Evolutionary conservation across 2,797 vertebrate genomes (phyloP).

Genomic region (Erpetoichthys calabaricus): DNA sequence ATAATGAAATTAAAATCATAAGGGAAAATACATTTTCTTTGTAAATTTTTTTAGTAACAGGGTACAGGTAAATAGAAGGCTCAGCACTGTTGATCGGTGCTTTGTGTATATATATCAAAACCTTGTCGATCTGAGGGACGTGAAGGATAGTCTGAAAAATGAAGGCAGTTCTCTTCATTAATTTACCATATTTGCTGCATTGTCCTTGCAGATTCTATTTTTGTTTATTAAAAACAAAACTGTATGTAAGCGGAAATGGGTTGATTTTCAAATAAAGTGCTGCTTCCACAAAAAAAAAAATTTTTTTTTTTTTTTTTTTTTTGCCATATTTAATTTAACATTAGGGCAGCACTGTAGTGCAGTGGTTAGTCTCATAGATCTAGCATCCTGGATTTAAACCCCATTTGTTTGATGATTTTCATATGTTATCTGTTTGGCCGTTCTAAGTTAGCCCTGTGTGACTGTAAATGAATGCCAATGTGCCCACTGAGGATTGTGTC

Average conservation of each 20-base stretch:
- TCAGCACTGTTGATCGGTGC: constrained; percentile 90
- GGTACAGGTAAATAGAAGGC: constrained; percentile 46
- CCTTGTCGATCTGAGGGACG: constrained; percentile 49
- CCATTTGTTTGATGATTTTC: too few relatives aligned
- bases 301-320: too few relatives aligned
- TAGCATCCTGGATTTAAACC: too few relatives aligned
- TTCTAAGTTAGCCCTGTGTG: too few relatives aligned
- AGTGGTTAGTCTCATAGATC: too few relatives aligned
- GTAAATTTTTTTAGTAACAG: constrained; percentile 54
- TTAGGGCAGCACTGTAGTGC: too few relatives aligned
- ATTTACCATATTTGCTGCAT: constrained; percentile 87
- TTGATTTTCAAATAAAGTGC: constrained; percentile 98
- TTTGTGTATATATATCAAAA: constrained; percentile 77
- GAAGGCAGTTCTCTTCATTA: constrained; percentile 95
- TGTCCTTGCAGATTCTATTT: constrained; percentile 92
- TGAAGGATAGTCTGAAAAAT: constrained; percentile 61
- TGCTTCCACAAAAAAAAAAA: constrained; percentile 75
- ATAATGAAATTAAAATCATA: constrained; percentile 15
- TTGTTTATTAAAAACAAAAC: constrained; percentile 92
- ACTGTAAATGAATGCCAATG: too few relatives aligned
- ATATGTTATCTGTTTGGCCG: too few relatives aligned
- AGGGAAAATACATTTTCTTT: constrained; percentile 56
- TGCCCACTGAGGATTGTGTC: too few relatives aligned
- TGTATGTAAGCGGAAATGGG: constrained; percentile 90
- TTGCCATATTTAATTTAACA: too few relatives aligned